Percentiles rank a stretch among this genome's conserved stretches.
Evolutionary conservation across 2,797 vertebrate genomes (phyloP).

Genomic region (Acrocephalus scirpaceus): DNA sequence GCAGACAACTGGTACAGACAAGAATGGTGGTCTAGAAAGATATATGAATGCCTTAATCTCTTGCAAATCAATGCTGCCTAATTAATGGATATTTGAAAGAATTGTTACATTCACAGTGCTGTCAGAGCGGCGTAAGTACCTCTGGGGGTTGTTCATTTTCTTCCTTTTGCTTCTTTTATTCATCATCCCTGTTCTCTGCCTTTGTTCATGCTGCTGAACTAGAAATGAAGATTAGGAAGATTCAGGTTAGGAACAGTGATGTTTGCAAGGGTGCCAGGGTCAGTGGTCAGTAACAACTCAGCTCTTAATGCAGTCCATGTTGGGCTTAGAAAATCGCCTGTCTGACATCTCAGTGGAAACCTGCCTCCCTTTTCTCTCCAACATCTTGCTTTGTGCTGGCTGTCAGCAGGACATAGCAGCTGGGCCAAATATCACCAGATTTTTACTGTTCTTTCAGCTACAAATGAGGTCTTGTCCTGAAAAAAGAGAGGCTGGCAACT

Average conservation of each 20-base stretch:
- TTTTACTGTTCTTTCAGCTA: slow-evolving; percentile 39
- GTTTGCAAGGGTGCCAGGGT: neutral
- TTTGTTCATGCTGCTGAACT: neutral
- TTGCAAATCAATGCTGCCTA: neutral
- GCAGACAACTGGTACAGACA: neutral
- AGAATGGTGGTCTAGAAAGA: neutral
- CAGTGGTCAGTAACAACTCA: neutral
- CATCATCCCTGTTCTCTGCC: neutral
- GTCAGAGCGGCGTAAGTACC: neutral
- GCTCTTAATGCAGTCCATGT: neutral
- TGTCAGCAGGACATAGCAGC: slow-evolving; percentile 22
- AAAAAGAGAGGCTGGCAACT: slow-evolving; percentile 3
- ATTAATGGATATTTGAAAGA: neutral
- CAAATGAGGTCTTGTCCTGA: slow-evolving; percentile 40
- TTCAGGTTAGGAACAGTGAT: neutral
- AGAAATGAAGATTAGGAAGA: neutral
- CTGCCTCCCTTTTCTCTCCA: neutral
- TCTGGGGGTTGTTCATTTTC: neutral
- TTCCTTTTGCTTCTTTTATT: neutral
- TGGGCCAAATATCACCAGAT: slow-evolving; percentile 33
- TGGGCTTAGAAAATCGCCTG: neutral
- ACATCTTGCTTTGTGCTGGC: slow-evolving; percentile 23
- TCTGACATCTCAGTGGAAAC: slow-evolving; percentile 23
- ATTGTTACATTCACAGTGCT: neutral
- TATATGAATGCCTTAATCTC: neutral